Evolutionary conservation across 2,888 invertebrate genomes (phyloP).

Genomic region (Macroteleia sp.): DNA sequence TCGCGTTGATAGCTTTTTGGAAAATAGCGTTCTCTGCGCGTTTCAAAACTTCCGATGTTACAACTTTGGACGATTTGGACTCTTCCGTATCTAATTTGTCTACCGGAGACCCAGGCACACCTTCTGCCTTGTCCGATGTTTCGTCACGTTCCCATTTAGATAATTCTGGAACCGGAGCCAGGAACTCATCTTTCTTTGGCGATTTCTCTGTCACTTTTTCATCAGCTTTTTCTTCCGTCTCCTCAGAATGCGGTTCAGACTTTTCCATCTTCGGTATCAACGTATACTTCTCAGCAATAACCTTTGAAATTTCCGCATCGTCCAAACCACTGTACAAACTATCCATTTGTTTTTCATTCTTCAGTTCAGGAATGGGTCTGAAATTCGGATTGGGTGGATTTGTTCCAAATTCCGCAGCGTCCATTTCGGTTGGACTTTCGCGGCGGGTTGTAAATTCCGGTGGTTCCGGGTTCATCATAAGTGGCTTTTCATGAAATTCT

Average conservation of each 20-base stretch:
- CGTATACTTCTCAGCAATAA: slow-evolving; percentile 75
- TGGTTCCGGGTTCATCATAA: slow-evolving; percentile 80
- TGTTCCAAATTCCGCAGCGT: slow-evolving; percentile 73
- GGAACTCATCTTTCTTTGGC: slow-evolving; percentile 86
- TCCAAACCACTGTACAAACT: slow-evolving; percentile 81
- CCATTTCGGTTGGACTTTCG: slow-evolving; percentile 55
- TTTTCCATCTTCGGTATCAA: slow-evolving; percentile 73
- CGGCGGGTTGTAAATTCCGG: slow-evolving; percentile 71
- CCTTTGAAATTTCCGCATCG: slow-evolving; percentile 77
- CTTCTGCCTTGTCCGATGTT: slow-evolving; percentile 77
- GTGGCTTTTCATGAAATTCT: slow-evolving; percentile 78
- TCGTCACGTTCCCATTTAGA: slow-evolving; percentile 95
- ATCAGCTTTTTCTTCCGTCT: slow-evolving; percentile 67
- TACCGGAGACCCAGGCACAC: slow-evolving; percentile 85
- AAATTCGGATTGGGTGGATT: slow-evolving; percentile 82
- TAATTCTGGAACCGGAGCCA: slow-evolving; percentile 90
- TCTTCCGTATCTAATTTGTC: slow-evolving; percentile 75
- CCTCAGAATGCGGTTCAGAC: slow-evolving; percentile 50
- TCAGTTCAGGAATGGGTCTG: slow-evolving; percentile 78
- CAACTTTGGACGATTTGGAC: slow-evolving; percentile 85
- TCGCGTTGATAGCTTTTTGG: slow-evolving; percentile 93
- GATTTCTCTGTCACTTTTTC: slow-evolving; percentile 65
- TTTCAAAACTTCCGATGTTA: slow-evolving; percentile 94
- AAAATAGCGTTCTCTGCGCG: slow-evolving; percentile 96
- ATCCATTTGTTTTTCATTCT: slow-evolving; percentile 76